Evolutionary conservation across 1,140 invertebrate species (phyloP), one percentile per base, ranked within the genome.

Genomic region (Sycophila sp.): DNA sequence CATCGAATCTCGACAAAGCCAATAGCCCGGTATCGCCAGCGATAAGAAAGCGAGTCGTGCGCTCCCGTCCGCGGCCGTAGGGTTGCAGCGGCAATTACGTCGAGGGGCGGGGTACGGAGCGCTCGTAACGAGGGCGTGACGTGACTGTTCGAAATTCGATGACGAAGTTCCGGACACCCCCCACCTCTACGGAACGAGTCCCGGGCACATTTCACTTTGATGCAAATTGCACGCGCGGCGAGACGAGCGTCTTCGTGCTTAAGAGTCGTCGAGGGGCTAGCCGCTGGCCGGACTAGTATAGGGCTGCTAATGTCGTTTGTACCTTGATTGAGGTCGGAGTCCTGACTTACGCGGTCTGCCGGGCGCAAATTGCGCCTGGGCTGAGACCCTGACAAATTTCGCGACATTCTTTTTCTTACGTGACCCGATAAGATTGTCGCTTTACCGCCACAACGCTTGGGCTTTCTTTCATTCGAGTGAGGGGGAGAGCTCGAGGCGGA

Each of bases 131-230:
- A 56, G 53, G 53, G 53, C 17, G 24, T 56, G 28, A 22, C 36
- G 32, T 60, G 40, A 62, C 59, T 45, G 59, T 62, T 62, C 24
- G 59, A 62, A 62, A 62, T 62, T 62, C 59, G 59, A 62, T 62
- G 59, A 62, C 38, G 28, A 62, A 62, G 24, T 62, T 62, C 40
- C 15, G 58, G 17, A 42, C 13, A 30, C 17, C 45, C 4, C 5
- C 5, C n/a, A 49, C 45, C n/a, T 24, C 45, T 24, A 2, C 38
- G 17, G 32, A 47, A 47, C 24, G 24, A 53, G 17, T 40, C n/a
- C n/a, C 34, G 26, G 11, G 32, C 34, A n/a, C n/a, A 45, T 60
- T 60, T 30, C 24, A 45, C 58, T 62, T 62, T 62, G 59, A 62
- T 62, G 59, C 59, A 62, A 62, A 62, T 62, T 47, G 22, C 32